Conservation (phyloP, 2,888 invertebrate species). For the Morpho deidamia region DNA sequence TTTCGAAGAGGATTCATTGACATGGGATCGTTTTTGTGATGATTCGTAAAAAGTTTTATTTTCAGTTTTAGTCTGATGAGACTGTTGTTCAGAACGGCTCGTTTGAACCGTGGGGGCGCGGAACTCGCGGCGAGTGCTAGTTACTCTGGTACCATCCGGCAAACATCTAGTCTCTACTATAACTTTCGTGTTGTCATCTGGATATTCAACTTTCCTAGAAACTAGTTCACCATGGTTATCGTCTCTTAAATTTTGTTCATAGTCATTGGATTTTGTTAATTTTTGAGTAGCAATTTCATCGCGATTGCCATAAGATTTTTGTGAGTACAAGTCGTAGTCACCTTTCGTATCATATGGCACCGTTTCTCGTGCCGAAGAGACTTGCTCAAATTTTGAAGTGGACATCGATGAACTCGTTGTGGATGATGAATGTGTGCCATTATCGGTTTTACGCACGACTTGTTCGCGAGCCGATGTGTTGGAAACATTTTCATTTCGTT, state of each 20-base stretch:
- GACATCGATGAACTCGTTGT: constrained; percentile 55
- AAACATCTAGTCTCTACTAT: constrained; percentile 82
- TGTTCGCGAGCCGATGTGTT: constrained; percentile 59
- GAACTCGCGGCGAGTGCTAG: constrained; percentile 83
- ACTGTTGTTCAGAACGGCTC: constrained; percentile 50
- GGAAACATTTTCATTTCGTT: constrained; percentile 54
- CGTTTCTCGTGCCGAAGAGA: constrained; percentile 53
- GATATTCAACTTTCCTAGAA: constrained; percentile 79
- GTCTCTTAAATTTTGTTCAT: constrained; percentile 38
- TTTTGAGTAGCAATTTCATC: constrained; percentile 37
- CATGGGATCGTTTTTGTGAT: constrained; percentile 41
- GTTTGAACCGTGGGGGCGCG: constrained; percentile 52
- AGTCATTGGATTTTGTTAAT: constrained; percentile 38
- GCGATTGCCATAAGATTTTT: constrained; percentile 38
- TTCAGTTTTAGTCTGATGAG: constrained; percentile 45
- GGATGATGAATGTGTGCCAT: constrained; percentile 55
- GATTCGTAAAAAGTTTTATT: constrained; percentile 42
- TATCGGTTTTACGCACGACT: constrained; percentile 56
- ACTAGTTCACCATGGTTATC: constrained; percentile 68
- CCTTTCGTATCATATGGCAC: constrained; percentile 51
- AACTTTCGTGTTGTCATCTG: constrained; percentile 82
- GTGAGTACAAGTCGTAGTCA: constrained; percentile 41
- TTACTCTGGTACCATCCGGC: constrained; percentile 82
- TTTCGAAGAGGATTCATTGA: constrained; percentile 44
- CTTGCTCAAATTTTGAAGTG: constrained; percentile 53